These are phyloP conservation scores for Delphinapterus leucas DNA, from an alignment of 2,113 vertebrate genomes.

Conservation along the genomic window DNA sequence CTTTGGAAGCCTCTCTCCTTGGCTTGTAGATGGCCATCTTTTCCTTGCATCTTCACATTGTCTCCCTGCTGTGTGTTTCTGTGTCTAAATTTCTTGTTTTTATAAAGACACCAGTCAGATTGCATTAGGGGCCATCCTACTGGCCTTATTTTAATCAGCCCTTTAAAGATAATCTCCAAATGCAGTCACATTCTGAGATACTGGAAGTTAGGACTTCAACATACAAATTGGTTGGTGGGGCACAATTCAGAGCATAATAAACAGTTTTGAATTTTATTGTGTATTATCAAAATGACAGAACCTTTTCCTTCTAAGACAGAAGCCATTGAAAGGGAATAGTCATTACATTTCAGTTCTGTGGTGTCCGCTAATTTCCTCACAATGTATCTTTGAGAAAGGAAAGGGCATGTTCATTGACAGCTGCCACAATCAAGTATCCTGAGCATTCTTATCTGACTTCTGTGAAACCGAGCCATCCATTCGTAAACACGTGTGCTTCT, in stretches of 20 bases:
- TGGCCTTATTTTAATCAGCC: background rate
- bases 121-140: background rate
- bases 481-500: slow-evolving; percentile 11
- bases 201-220: background rate
- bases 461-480: background rate
- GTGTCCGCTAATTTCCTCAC: background rate
- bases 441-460: background rate
- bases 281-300: background rate
- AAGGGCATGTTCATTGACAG: background rate
- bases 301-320: background rate
- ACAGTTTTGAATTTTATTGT: background rate
- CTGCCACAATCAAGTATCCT: background rate
- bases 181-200: background rate
- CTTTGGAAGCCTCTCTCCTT: background rate
- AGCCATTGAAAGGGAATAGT: background rate
- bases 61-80: background rate
- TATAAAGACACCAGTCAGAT: background rate
- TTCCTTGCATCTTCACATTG: background rate
- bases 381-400: background rate
- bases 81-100: background rate
- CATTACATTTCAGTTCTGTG: background rate
- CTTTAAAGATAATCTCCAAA: background rate
- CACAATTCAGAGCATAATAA: background rate
- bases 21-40: background rate
- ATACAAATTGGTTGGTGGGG: rapidly evolving